Conservation (phyloP, 2,113 vertebrate genomes). For the Anhinga anhinga region DNA sequence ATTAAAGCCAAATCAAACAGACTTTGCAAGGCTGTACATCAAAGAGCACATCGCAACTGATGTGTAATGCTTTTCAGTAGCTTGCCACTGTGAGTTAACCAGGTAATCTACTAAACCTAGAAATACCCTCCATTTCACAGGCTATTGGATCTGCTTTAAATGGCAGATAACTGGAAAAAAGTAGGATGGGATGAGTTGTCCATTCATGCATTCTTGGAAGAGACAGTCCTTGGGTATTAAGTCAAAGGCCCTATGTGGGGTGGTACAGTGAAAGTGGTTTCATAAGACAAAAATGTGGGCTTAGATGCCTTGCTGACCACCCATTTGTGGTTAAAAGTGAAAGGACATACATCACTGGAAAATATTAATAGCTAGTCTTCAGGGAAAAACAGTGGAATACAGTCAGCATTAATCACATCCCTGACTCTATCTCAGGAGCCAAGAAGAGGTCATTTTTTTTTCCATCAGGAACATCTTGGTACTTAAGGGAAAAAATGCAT, state of each 20-base stretch:
- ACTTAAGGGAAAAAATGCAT: slow-evolving; percentile 60
- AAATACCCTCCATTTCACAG: neutral
- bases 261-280: neutral
- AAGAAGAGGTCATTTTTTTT: slow-evolving; percentile 62
- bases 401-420: slow-evolving; percentile 60
- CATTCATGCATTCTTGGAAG: neutral
- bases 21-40: neutral
- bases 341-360: slow-evolving; percentile 58
- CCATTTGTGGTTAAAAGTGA: slow-evolving; percentile 48
- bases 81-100: neutral
- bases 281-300: neutral
- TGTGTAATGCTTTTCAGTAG: neutral
- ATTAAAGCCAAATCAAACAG: neutral
- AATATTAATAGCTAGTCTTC: slow-evolving; percentile 62
- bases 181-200: neutral
- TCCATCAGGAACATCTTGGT: slow-evolving; percentile 62
- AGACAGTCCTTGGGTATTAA: neutral
- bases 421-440: slow-evolving; percentile 57
- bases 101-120: neutral
- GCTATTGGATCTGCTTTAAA: neutral
- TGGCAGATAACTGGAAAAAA: neutral
- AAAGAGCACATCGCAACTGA: neutral
- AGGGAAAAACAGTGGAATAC: slow-evolving; percentile 37
- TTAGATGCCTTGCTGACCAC: slow-evolving; percentile 49
- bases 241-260: neutral